These are phyloP conservation scores for Pleuronectes platessa DNA, from an alignment of 2,113 vertebrate genomes.

Conservation along the genomic window DNA sequence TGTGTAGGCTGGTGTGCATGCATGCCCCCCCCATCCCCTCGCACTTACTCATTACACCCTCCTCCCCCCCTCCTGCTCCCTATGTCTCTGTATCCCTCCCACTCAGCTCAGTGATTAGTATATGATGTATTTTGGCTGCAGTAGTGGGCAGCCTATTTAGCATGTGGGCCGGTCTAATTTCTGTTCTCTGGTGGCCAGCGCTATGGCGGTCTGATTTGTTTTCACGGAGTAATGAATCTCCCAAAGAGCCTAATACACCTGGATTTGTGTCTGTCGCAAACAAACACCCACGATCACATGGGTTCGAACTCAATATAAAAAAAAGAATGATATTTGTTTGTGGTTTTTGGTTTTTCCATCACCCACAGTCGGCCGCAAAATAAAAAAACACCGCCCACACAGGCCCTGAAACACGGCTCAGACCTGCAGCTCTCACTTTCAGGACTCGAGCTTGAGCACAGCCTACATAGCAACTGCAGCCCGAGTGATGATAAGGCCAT, in stretches of 20 bases:
- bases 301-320: conserved; percentile 1
- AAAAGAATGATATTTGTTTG: not conserved
- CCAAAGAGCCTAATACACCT: conserved; percentile 37
- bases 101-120: conserved; percentile 74
- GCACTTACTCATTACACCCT: conserved; percentile 52
- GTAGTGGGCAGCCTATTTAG: conserved; percentile 71
- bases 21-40: conserved; percentile 3
- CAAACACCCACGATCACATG: not conserved
- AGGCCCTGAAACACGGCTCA: conserved; percentile 28
- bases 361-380: conserved; percentile 14
- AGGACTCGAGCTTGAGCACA: conserved; percentile 29
- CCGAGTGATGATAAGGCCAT: conserved; percentile 61
- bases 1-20: conserved; percentile 51
- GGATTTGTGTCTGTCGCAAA: conserved; percentile 14
- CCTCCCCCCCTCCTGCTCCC: conserved; percentile 53
- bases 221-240: conserved; percentile 48
- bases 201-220: conserved; percentile 50
- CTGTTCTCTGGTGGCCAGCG: conserved; percentile 61
- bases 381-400: conserved; percentile 31
- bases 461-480: conserved; percentile 49
- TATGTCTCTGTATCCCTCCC: conserved; percentile 60
- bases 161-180: conserved; percentile 72
- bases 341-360: conserved; percentile 20
- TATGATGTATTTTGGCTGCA: conserved; percentile 75
- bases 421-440: conserved; percentile 38